These are phyloP conservation scores for Drosophila phalerata DNA, from an alignment of 2,888 invertebrate species.

Conservation along the genomic window DNA sequence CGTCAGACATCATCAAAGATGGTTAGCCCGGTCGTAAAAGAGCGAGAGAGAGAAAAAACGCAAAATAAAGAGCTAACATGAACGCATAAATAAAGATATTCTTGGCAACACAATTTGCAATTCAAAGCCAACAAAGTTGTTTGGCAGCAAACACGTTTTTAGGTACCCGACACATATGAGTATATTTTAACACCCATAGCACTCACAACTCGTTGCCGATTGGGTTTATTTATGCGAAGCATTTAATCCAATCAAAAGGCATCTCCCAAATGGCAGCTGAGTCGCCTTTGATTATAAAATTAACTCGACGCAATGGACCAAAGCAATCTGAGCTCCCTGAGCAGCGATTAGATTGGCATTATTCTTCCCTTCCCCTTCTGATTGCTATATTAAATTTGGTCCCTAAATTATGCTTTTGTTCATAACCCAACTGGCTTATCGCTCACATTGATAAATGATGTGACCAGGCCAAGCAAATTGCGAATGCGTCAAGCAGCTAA, in stretches of 20 bases:
- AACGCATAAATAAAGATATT: constrained; percentile 79
- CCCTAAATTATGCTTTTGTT: constrained; percentile 63
- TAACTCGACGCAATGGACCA: constrained; percentile 51
- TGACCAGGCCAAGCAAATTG: constrained; percentile 32
- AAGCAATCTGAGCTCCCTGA: constrained; percentile 32
- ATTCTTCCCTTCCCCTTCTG: constrained; percentile 5
- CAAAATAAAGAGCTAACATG: constrained; percentile 7
- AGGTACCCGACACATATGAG: background rate
- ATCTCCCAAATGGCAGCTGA: constrained; percentile 40
- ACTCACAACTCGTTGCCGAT: constrained; percentile 54
- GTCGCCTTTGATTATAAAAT: constrained; percentile 69
- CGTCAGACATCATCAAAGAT: constrained; percentile 39
- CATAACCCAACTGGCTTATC: constrained; percentile 26
- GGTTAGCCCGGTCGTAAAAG: constrained; percentile 32
- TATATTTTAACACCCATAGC: background rate
- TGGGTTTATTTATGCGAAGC: constrained; percentile 78
- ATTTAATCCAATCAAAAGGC: constrained; percentile 74
- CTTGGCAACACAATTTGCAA: constrained; percentile 69
- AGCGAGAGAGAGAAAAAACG: background rate
- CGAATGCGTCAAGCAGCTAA: constrained; percentile 40
- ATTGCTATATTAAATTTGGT: constrained; percentile 60
- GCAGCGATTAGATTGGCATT: constrained; percentile 64
- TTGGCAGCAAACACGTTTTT: constrained; percentile 43
- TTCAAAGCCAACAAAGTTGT: constrained; percentile 73
- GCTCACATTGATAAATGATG: constrained; percentile 54